These are phyloP conservation scores for Alexandromys fortis DNA, from an alignment of 2,113 vertebrate genomes.

Conservation along the genomic window DNA sequence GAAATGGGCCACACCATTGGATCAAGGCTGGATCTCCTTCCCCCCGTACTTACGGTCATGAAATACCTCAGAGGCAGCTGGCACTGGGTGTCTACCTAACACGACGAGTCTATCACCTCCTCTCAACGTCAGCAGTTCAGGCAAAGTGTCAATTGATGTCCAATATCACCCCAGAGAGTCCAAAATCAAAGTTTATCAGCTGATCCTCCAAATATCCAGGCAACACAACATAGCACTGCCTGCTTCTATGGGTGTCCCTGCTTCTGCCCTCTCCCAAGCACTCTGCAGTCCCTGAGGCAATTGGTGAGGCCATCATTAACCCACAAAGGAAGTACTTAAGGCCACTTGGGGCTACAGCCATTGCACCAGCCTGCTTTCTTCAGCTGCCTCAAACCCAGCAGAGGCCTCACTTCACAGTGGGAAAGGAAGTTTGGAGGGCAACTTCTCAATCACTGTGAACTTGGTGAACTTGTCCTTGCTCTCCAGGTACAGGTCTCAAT, in stretches of 20 bases:
- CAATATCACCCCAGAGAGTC: neutral
- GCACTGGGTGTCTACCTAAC: neutral
- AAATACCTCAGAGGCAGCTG: neutral
- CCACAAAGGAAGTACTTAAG: conserved; percentile 71
- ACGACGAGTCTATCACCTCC: accelerated
- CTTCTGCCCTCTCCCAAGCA: neutral
- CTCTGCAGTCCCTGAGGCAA: neutral
- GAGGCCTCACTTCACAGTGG: neutral
- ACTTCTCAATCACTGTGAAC: neutral
- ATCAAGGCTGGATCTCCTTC: neutral
- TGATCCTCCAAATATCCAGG: accelerated
- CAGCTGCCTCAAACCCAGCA: neutral
- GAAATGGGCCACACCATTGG: neutral
- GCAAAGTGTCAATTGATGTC: accelerated
- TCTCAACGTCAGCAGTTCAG: neutral
- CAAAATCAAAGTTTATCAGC: neutral
- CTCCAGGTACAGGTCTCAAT: neutral
- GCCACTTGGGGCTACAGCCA: neutral
- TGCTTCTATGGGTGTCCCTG: neutral
- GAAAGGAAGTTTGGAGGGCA: neutral
- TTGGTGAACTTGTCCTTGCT: accelerated
- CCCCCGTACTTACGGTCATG: neutral
- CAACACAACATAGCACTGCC: neutral
- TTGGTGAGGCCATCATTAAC: neutral
- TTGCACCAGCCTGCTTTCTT: conserved; percentile 52